Conservation (phyloP, 37 sponge, comb jelly and placozoan genomes). For the Ephydatia muelleri region DNA sequence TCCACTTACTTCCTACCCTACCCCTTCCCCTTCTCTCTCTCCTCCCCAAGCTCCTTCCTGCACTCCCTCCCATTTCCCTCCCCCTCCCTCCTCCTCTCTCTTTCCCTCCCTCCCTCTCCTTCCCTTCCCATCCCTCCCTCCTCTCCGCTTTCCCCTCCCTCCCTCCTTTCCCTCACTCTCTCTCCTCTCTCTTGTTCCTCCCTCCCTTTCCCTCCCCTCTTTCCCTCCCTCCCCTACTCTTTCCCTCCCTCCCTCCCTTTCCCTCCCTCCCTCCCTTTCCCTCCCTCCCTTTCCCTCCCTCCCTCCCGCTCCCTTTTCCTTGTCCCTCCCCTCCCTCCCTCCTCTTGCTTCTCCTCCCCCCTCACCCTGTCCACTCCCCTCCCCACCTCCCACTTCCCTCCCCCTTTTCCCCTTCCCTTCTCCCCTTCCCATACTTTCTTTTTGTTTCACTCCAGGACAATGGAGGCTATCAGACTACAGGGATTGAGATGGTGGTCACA, state of each 20-base stretch:
- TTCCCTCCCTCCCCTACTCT: neutral
- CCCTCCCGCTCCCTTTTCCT: neutral
- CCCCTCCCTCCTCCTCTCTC: neutral
- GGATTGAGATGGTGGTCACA: slow-evolving; percentile 80
- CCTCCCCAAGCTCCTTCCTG: neutral
- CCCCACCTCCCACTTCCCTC: neutral
- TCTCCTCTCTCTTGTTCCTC: neutral
- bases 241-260: neutral
- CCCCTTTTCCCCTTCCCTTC: neutral
- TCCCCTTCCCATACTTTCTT: neutral
- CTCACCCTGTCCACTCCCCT: neutral
- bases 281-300: neutral
- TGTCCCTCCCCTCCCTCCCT: neutral
- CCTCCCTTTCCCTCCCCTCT: neutral
- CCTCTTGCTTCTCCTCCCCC: too few relatives aligned
- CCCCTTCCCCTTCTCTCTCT: too few relatives aligned
- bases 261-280: neutral
- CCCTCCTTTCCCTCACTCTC: neutral
- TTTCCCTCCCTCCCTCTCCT: neutral
- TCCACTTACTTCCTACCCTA: neutral
- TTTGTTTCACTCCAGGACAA: slow-evolving; percentile 16
- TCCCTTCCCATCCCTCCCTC: neutral
- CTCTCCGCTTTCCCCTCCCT: neutral
- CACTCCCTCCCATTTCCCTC: neutral
- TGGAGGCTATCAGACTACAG: slow-evolving; percentile 74